These are phyloP conservation scores for Leucosticte australis DNA, from an alignment of 2,113 vertebrate species.

Conservation along the genomic window DNA sequence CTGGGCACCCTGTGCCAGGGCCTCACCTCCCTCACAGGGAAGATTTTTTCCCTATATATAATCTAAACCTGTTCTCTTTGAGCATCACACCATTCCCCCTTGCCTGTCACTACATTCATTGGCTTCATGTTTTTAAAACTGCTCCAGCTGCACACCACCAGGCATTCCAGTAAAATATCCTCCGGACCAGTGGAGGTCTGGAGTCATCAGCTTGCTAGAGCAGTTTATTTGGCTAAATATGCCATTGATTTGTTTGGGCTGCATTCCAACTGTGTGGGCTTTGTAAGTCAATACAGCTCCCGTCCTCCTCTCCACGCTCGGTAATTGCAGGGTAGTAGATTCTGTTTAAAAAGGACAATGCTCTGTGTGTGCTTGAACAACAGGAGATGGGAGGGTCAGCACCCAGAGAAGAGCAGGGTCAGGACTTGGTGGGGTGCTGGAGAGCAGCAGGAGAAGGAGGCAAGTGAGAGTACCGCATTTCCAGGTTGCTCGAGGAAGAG, in stretches of 20 bases:
- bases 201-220: conserved; percentile 45
- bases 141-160: background rate
- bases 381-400: background rate
- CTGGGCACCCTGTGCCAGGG: background rate
- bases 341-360: background rate
- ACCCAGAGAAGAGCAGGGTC: background rate
- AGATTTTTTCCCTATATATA: background rate
- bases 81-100: background rate
- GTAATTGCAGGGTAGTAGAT: conserved; percentile 52
- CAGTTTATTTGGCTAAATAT: conserved; percentile 70
- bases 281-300: conserved; percentile 74
- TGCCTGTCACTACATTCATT: background rate
- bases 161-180: background rate
- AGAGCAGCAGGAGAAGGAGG: background rate
- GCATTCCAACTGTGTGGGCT: conserved; percentile 68
- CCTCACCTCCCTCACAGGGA: background rate
- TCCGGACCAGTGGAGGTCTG: background rate
- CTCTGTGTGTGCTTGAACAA: background rate
- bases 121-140: background rate
- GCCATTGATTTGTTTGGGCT: conserved; percentile 80
- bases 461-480: fast-evolving
- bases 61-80: background rate
- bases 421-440: background rate
- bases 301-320: conserved; percentile 29
- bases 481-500: fast-evolving